Evolutionary conservation across 2,113 vertebrate species (phyloP).

Genomic region (Natator depressus): DNA sequence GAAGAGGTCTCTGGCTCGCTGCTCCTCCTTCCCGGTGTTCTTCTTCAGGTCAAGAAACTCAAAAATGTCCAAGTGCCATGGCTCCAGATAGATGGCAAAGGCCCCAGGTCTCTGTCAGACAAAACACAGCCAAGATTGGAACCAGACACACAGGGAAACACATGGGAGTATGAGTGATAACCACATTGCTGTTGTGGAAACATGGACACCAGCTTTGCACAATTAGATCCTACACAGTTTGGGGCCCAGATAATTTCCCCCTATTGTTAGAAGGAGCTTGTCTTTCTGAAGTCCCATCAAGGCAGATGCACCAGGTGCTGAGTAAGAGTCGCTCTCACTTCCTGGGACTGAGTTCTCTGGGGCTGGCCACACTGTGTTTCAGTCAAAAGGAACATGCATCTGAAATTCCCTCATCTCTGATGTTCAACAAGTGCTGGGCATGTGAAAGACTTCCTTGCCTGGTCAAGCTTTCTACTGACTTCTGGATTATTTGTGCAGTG

Average conservation of each 20-base stretch:
- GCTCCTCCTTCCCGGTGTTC: conserved; percentile 97
- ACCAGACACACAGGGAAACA: fast-evolving
- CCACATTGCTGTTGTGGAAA: neutral
- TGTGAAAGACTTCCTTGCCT: neutral
- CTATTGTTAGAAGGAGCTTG: neutral
- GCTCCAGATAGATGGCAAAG: conserved; percentile 97
- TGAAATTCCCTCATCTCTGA: neutral
- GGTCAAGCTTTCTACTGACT: too few relatives aligned
- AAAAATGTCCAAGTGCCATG: conserved; percentile 95
- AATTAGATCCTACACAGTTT: fast-evolving
- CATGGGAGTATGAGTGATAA: neutral
- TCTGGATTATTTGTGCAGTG: neutral
- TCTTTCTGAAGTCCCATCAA: neutral
- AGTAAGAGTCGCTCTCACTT: fast-evolving
- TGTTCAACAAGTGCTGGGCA: neutral
- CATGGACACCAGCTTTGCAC: neutral
- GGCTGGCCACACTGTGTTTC: neutral
- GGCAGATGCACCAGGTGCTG: neutral
- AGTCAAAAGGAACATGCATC: neutral
- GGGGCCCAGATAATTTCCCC: neutral
- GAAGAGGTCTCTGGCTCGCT: conserved; percentile 95
- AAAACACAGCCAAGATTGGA: conserved; percentile 2
- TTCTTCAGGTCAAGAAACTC: conserved; percentile 98
- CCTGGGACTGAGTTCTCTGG: neutral
- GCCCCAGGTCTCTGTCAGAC: conserved; percentile 91